Base-by-base conservation (phyloP, 2,888 invertebrate species). In the Alloscopus bannaensis region DNA sequence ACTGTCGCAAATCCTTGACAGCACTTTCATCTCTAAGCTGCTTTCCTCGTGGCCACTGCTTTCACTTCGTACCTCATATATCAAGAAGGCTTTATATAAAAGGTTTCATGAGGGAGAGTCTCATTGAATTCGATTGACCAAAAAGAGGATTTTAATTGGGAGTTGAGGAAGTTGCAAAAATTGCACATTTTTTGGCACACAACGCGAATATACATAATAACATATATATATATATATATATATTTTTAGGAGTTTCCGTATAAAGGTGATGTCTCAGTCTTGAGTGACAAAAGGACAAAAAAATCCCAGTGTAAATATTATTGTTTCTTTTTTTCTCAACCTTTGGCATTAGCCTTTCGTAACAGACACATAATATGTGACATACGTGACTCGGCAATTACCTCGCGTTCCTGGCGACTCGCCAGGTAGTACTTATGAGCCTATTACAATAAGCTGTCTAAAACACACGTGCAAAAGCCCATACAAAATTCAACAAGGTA, bases 71-170 rank as follows among this genome's bases (percentile, higher is more conserved):
- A 6, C 6, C 3, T 29, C 18, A 50, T 50, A 11, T 20, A 50
- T 6, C 11, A 47, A 47, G 47, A 11, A 47, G 8, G 3, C 24
- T 22, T 28, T 2, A 26, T 55, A 55, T 3, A 55, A 28, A 24
- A 55, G 18, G 36, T 36, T 6, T 6, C 8, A 13, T 8, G 16
- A 55, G 2, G 8, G 26, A 55, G 28, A n/a, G 55, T 55, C n/a
- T 6, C 24, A 24, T 52, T 24, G 50, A 71, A 71, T 71, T 50
- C 36, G 26, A 55, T 72, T 50, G 72, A 64, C 26, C 72, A 28
- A 42, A n/a, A n/a, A 64, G 45, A 71, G 71, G 71, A 52, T 64
- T 71, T 72, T 72, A 72, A 72, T 72, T 64, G 64, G 18, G 28
- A 52, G 31, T 52, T 64, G 2, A 20, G 29, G 28, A 66, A 66